Evolutionary conservation across 2,888 invertebrate species (phyloP).

Genomic region (Pemphredon lugubris): DNA sequence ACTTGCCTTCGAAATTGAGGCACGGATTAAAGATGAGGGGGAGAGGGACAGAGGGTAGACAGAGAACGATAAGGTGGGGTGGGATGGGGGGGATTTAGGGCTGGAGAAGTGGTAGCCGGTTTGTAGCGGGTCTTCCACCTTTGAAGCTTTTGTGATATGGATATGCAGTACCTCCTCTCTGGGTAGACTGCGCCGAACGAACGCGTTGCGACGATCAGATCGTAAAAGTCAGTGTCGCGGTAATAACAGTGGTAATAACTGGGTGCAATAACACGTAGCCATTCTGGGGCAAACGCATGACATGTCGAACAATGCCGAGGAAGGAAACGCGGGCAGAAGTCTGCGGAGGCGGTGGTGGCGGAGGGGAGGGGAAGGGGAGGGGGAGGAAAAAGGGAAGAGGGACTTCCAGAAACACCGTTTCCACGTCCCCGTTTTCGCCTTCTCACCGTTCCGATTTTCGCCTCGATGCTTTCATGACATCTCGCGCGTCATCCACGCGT

Average conservation of each 20-base stretch:
- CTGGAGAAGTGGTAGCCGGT: no score
- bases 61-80: no score
- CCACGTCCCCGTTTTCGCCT: slow-evolving; percentile 44
- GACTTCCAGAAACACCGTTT: slow-evolving; percentile 43
- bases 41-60: no score
- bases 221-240: slow-evolving; percentile 67
- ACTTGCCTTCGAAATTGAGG: slow-evolving; percentile 37
- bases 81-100: no score
- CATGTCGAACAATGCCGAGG: slow-evolving; percentile 55
- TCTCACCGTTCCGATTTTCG: slow-evolving; percentile 42
- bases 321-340: slow-evolving; percentile 46
- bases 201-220: slow-evolving; percentile 57
- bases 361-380: no score
- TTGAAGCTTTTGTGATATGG: not conserved
- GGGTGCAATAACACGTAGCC: slow-evolving; percentile 62
- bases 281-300: slow-evolving; percentile 35
- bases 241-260: slow-evolving; percentile 71
- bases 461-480: slow-evolving; percentile 23
- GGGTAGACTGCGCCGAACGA: not conserved
- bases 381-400: no score
- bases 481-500: not conserved
- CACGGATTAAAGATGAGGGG: not conserved
- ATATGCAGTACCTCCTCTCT: not conserved
- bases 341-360: no score
- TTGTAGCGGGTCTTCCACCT: no score